These are phyloP conservation scores for Glaucidium brasilianum DNA, from an alignment of 2,113 vertebrate genomes.

Conservation along the genomic window DNA sequence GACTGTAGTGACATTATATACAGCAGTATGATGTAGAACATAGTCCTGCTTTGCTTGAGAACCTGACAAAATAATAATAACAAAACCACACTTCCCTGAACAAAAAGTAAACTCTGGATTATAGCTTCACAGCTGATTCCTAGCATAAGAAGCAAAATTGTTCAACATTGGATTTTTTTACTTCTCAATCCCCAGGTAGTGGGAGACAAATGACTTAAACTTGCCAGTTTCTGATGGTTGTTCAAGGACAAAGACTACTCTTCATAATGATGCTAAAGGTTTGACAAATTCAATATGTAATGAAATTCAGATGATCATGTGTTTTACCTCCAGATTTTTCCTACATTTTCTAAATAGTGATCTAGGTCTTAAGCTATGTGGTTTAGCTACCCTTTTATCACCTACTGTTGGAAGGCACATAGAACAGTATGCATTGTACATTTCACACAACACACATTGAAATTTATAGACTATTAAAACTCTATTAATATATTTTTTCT, in stretches of 20 bases:
- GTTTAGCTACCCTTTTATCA: background rate
- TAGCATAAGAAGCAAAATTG: background rate
- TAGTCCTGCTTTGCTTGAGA: background rate
- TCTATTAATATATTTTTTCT: background rate
- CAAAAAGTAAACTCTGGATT: background rate
- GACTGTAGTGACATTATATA: background rate
- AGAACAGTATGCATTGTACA: background rate
- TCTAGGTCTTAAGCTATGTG: background rate
- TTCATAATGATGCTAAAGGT: background rate
- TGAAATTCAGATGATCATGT: background rate
- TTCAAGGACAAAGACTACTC: background rate
- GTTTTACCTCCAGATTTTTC: background rate
- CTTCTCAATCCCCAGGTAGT: accelerated
- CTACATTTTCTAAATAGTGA: background rate
- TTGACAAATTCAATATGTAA: background rate
- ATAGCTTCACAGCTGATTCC: background rate
- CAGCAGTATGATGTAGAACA: background rate
- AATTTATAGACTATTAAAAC: background rate
- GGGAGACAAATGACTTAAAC: background rate
- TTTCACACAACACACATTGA: background rate
- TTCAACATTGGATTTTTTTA: background rate
- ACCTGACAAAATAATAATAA: background rate
- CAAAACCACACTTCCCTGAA: background rate
- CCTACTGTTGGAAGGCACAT: background rate
- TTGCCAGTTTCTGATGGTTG: background rate